Conservation (phyloP, 2,113 vertebrate species). For the Solenodon paradoxus region DNA sequence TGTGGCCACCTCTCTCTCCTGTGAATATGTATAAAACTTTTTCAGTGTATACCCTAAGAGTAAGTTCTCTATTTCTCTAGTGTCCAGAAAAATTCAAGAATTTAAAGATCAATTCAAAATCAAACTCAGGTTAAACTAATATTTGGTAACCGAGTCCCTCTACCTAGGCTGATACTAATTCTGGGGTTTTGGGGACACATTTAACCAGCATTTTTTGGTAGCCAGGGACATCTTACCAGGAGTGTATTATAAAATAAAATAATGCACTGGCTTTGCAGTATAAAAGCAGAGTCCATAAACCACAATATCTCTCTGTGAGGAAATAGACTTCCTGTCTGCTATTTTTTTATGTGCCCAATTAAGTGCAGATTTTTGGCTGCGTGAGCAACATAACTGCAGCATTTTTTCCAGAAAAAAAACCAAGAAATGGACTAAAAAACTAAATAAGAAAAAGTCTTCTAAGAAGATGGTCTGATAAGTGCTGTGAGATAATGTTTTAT, state of each 20-base stretch:
- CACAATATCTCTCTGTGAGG: conserved; percentile 81
- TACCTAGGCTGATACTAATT: conserved; percentile 57
- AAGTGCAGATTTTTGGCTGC: conserved; percentile 83
- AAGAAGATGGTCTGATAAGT: conserved; percentile 75
- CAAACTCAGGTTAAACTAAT: conserved; percentile 34
- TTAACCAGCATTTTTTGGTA: conserved; percentile 28
- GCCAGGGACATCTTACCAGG: conserved; percentile 71
- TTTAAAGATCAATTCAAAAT: neutral
- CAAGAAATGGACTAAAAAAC: conserved; percentile 78
- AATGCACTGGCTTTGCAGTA: conserved; percentile 60
- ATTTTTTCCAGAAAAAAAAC: conserved; percentile 81
- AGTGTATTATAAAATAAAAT: conserved; percentile 74
- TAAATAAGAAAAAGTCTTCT: conserved; percentile 68
- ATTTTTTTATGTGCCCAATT: conserved; percentile 82
- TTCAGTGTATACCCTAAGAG: neutral
- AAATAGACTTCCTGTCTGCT: conserved; percentile 85
- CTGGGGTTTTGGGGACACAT: neutral
- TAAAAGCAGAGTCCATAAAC: conserved; percentile 77
- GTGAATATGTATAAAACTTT: neutral
- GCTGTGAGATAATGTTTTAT: conserved; percentile 27
- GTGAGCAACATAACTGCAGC: conserved; percentile 60
- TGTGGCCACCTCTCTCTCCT: neutral
- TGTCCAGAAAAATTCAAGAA: conserved; percentile 38
- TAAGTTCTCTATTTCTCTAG: neutral
- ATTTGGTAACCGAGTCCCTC: conserved; percentile 2